Evolutionary conservation across 1,140 invertebrate species (phyloP).

Genomic region (Nebria ingens): DNA sequence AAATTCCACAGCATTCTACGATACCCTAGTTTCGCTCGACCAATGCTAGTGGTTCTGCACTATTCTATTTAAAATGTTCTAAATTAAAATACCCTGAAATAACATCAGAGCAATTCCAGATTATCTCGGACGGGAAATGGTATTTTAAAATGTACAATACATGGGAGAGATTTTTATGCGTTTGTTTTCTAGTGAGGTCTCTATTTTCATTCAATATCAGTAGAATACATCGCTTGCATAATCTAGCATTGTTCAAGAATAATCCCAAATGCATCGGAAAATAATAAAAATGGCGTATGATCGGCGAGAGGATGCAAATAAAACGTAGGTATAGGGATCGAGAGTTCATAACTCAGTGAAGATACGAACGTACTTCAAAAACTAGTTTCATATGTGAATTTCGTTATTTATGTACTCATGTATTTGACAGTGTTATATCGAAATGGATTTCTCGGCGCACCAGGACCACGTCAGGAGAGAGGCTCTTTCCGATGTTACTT

Average conservation of each 20-base stretch:
- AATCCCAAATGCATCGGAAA: background rate
- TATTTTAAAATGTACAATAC: background rate
- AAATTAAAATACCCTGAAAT: conserved; percentile 2
- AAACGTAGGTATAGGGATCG: background rate
- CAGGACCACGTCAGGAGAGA: background rate
- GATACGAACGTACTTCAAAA: background rate
- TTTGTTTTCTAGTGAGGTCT: background rate
- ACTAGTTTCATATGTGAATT: conserved; percentile 8
- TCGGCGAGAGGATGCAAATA: background rate
- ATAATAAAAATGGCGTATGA: background rate
- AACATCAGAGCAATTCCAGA: background rate
- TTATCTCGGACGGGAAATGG: background rate
- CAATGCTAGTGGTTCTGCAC: no score
- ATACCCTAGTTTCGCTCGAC: background rate
- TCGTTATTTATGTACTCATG: conserved; percentile 8
- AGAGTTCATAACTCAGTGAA: background rate
- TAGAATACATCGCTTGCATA: background rate
- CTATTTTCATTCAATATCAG: background rate
- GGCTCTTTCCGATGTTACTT: background rate
- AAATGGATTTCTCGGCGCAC: background rate
- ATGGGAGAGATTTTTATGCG: no score
- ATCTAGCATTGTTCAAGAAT: conserved; percentile 1
- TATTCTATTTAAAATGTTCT: background rate
- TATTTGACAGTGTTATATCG: conserved; percentile 4
- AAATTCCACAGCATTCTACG: conserved; percentile 4